Evolutionary conservation across 2,888 invertebrate species (phyloP), one percentile per base, ranked within the genome.

Genomic region (Nymphalis c-album): DNA sequence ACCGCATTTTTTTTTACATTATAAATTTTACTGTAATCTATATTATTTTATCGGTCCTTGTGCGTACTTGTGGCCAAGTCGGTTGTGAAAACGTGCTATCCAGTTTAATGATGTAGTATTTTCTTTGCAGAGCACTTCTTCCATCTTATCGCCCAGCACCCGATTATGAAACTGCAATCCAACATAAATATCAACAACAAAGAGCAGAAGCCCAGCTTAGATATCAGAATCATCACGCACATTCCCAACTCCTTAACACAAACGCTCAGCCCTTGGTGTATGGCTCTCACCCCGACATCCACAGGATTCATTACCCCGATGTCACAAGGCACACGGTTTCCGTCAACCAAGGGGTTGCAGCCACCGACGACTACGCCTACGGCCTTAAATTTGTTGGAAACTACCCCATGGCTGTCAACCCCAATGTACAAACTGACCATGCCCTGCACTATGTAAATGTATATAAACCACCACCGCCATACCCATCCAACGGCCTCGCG

Each of bases 111-210:
- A 13, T 13, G 13, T 40, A 40, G 13, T 40, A 47, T 20, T 59
- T 62, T 50, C 2, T 40, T 78, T 87, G 91, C 75, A 95, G 96
- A 78, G 95, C 96, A 18, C 93, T 97, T 73, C 85, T 97, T n/a
- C 97, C 97, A 0, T 95, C 95, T 0, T 97, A 97, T 84, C 94
- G 98, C 3, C 97, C 97, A 0, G 97, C 98, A 1, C 98, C 99
- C 0, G 98, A 98, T 88, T 99, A 99, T 86, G 98, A 98, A 82
- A 97, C 97, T 0, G 98, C 98, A 17, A 94, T 98, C 70, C 96
- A 97, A 82, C 96, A 97, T 78, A 97, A 97, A 83, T 96, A 96
- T 85, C 93, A 94, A 60, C 94, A 92, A 50, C 89, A 89, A 48
- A 71, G 89, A 10, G 78, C 88, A 0, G 88, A 91, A 58, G 87